Percentiles rank a stretch among this genome's conserved stretches.
Evolutionary conservation across 2,888 invertebrate species (phyloP).

Genomic region (Ecliptopera silaceata): DNA sequence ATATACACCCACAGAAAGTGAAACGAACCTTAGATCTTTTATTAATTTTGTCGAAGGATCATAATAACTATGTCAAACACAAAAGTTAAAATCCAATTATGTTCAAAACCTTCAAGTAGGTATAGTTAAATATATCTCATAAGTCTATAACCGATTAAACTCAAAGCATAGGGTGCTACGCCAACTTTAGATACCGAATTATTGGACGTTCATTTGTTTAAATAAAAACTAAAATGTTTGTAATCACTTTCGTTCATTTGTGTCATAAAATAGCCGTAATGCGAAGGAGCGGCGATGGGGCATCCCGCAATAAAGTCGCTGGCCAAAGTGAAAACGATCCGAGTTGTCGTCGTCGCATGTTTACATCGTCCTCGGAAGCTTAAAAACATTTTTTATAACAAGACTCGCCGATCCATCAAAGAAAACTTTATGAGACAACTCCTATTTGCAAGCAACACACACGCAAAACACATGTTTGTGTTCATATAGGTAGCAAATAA

Average conservation of each 20-base stretch:
- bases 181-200: slow-evolving; percentile 14
- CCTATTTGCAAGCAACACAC: slow-evolving; percentile 37
- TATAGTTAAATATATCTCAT: not conserved
- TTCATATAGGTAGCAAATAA: slow-evolving; percentile 41
- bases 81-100: too few relatives aligned
- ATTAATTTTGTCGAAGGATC: too few relatives aligned
- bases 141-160: not conserved
- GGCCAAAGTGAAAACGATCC: slow-evolving; percentile 65
- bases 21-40: too few relatives aligned
- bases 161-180: not conserved
- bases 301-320: slow-evolving; percentile 57
- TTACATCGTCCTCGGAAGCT: slow-evolving; percentile 57
- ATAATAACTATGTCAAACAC: too few relatives aligned
- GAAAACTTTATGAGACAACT: slow-evolving; percentile 40
- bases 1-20: too few relatives aligned
- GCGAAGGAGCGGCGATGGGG: slow-evolving; percentile 36
- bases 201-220: slow-evolving; percentile 20
- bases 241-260: slow-evolving; percentile 32
- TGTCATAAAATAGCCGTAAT: slow-evolving; percentile 31
- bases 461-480: slow-evolving; percentile 33
- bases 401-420: slow-evolving; percentile 44
- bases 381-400: slow-evolving; percentile 62
- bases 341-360: slow-evolving; percentile 67
- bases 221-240: slow-evolving; percentile 27
- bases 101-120: too few relatives aligned